These are phyloP conservation scores for Chinchilla lanigera DNA, from an alignment of 2,113 vertebrate genomes.

Conservation along the genomic window DNA sequence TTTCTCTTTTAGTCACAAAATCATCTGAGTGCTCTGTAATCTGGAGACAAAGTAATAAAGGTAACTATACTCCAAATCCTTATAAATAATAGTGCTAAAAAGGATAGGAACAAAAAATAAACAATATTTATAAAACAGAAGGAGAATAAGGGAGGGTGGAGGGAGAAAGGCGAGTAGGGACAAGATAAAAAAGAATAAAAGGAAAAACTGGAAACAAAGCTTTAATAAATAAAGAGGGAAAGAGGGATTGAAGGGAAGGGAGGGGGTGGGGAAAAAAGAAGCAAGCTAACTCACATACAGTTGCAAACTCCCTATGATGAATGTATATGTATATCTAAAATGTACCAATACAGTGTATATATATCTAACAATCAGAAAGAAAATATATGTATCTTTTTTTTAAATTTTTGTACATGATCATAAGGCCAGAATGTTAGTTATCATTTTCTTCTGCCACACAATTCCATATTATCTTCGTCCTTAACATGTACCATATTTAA, in stretches of 20 bases:
- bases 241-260: too few species aligned
- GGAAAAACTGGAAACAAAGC: too few species aligned
- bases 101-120: neutral
- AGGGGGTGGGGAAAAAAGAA: too few species aligned
- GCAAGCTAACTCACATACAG: too few species aligned
- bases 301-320: too few species aligned
- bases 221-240: too few species aligned
- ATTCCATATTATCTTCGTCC: neutral
- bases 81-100: neutral
- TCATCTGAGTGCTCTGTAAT: neutral
- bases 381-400: neutral
- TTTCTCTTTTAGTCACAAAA: neutral
- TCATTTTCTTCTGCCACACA: neutral
- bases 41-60: neutral
- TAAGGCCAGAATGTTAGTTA: neutral
- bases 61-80: neutral
- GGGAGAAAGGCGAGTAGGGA: too few species aligned
- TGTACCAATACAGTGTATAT: neutral
- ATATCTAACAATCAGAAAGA: neutral
- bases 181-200: too few species aligned
- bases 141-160: too few species aligned
- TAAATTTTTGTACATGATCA: constrained; percentile 1
- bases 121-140: neutral
- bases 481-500: neutral
- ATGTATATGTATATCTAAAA: too few species aligned